A percentile compares a stretch with the other conserved stretches of the same genome.
Conservation (phyloP, 2,113 vertebrate genomes). For the Pardalotus punctatus region DNA sequence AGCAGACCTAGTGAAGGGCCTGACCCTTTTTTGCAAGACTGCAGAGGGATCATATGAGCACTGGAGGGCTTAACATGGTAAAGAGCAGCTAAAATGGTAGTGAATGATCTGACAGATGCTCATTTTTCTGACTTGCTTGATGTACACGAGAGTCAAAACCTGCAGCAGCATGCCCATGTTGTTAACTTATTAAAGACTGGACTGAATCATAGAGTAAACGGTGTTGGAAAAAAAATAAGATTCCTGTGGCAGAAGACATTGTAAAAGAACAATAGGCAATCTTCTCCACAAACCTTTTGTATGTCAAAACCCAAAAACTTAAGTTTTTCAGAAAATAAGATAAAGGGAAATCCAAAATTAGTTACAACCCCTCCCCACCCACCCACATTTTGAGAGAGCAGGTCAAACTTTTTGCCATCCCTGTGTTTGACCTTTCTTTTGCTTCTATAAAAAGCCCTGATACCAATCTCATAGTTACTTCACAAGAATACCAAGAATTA, state of each 20-base stretch:
- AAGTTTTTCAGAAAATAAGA: not conserved
- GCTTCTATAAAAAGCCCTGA: not conserved
- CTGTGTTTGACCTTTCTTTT: not conserved
- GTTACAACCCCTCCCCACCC: no score
- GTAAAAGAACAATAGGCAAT: not conserved
- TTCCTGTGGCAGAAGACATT: not conserved
- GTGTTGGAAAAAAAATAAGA: not conserved
- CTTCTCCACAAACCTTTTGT: not conserved
- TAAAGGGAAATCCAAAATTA: not conserved
- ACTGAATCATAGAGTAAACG: not conserved
- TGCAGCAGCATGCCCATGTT: not conserved
- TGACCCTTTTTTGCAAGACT: not conserved
- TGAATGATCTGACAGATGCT: not conserved
- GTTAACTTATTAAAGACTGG: not conserved
- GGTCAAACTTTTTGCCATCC: not conserved
- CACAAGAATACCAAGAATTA: conserved; percentile 2
- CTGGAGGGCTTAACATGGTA: not conserved
- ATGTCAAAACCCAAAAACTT: not conserved
- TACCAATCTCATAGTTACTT: conserved; percentile 12
- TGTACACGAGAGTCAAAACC: not conserved
- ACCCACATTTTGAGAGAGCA: not conserved
- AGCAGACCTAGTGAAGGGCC: not conserved
- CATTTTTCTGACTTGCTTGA: not conserved
- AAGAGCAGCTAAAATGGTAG: not conserved
- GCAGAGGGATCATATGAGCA: not conserved